A percentile compares a stretch with the other conserved stretches of the same genome.
Conservation (phyloP, 2,113 vertebrate genomes). For the Marmota flaviventris region DNA sequence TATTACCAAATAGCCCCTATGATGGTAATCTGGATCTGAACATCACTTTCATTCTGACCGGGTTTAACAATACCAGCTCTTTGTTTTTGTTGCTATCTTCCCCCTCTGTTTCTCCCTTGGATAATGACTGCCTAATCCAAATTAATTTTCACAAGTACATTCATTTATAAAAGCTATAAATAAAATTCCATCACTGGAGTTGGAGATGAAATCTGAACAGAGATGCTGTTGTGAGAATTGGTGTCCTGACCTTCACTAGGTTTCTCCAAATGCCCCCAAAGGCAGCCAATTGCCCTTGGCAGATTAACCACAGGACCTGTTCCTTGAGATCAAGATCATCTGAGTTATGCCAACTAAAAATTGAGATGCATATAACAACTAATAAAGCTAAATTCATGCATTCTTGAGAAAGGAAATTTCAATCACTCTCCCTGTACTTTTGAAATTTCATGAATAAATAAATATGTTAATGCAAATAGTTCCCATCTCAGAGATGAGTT, state of each 20-base stretch:
- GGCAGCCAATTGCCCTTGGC: slow-evolving; percentile 37
- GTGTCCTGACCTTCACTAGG: slow-evolving; percentile 51
- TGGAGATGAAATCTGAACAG: slow-evolving; percentile 5
- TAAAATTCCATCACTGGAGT: slow-evolving; percentile 9
- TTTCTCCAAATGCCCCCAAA: not conserved
- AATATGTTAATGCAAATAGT: slow-evolving; percentile 64
- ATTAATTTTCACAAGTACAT: slow-evolving; percentile 49
- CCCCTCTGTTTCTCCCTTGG: not conserved
- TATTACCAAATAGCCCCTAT: not conserved
- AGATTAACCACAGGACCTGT: slow-evolving; percentile 4
- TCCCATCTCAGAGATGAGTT: slow-evolving; percentile 45
- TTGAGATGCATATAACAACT: not conserved
- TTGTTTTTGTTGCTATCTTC: not conserved
- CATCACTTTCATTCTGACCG: not conserved
- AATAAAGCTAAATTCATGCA: slow-evolving; percentile 67
- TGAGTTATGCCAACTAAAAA: slow-evolving; percentile 52
- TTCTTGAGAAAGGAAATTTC: slow-evolving; percentile 69
- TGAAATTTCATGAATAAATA: slow-evolving; percentile 78
- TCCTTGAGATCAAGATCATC: slow-evolving; percentile 12
- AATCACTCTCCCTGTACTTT: slow-evolving; percentile 53
- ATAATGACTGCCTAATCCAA: slow-evolving; percentile 49
- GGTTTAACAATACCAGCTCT: not conserved
- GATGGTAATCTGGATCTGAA: not conserved
- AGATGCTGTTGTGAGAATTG: not conserved
- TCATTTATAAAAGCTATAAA: slow-evolving; percentile 69